Conservation (phyloP, 2,113 vertebrate genomes). For the Pedionomus torquatus region DNA sequence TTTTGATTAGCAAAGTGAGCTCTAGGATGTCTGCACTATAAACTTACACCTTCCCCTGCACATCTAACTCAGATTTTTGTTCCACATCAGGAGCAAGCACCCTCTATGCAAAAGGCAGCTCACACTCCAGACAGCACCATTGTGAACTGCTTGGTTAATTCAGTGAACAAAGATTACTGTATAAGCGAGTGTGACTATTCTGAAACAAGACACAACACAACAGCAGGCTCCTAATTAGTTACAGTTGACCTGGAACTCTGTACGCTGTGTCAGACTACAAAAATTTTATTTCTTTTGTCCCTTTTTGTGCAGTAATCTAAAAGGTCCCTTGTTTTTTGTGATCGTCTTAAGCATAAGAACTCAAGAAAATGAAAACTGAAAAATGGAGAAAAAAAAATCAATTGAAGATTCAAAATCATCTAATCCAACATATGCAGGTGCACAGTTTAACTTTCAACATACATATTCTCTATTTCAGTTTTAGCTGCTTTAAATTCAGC, state of each 20-base stretch:
- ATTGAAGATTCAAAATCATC: neutral
- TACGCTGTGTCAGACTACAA: neutral
- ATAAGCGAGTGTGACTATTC: neutral
- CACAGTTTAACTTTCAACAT: neutral
- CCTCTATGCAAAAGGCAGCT: neutral
- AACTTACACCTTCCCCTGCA: neutral
- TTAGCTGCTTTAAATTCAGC: neutral
- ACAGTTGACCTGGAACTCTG: neutral
- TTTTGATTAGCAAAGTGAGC: neutral
- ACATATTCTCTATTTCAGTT: neutral
- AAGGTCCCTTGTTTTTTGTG: neutral
- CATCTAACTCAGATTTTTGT: neutral
- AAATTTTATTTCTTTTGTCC: neutral
- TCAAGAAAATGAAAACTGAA: neutral
- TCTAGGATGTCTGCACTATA: neutral
- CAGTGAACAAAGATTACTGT: neutral
- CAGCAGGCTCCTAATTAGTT: neutral
- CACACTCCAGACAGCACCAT: neutral
- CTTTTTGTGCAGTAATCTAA: neutral
- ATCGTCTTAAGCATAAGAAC: neutral
- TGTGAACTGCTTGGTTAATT: neutral
- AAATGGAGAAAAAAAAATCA: neutral
- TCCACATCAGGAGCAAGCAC: accelerated
- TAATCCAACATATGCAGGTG: neutral
- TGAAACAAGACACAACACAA: neutral